phyloP scores from a whole-genome alignment of 2,888 invertebrate genomes.

The Ectemnius continuus region DNA sequence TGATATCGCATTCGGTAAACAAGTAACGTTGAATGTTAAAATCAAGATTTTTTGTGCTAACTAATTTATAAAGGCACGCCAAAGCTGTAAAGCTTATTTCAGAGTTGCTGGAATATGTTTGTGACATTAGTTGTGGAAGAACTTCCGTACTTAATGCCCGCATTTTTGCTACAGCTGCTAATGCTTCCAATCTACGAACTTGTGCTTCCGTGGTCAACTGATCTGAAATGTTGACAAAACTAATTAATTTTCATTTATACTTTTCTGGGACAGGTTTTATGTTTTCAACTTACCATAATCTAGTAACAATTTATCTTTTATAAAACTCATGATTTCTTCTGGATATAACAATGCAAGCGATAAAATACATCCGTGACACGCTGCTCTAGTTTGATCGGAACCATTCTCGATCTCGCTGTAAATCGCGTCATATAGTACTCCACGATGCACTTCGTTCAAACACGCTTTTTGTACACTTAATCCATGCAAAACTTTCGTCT shows the following conservation, averaged over 20 bases:
- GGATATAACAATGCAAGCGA: slow-evolving; percentile 80
- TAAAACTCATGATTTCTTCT: slow-evolving; percentile 79
- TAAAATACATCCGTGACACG: slow-evolving; percentile 80
- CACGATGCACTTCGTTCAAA: slow-evolving; percentile 78
- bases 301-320: slow-evolving; percentile 77
- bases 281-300: slow-evolving; percentile 46
- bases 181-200: slow-evolving; percentile 64
- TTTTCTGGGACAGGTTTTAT: too few relatives aligned
- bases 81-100: slow-evolving; percentile 62
- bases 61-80: slow-evolving; percentile 65
- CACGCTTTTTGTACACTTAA: slow-evolving; percentile 78
- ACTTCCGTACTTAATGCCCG: slow-evolving; percentile 61
- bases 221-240: slow-evolving; percentile 55
- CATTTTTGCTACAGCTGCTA: slow-evolving; percentile 63
- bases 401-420: slow-evolving; percentile 79
- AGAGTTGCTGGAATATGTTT: slow-evolving; percentile 45
- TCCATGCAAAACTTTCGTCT: slow-evolving; percentile 80
- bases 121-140: slow-evolving; percentile 64
- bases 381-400: slow-evolving; percentile 77
- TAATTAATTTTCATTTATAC: neutral
- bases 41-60: slow-evolving; percentile 62
- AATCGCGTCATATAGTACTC: slow-evolving; percentile 80
- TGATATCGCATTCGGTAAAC: slow-evolving; percentile 76
- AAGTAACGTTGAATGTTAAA: slow-evolving; percentile 76
- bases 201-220: slow-evolving; percentile 38